Evolutionary conservation across 2,113 vertebrate genomes (phyloP).

Genomic region (Heterotis niloticus): DNA sequence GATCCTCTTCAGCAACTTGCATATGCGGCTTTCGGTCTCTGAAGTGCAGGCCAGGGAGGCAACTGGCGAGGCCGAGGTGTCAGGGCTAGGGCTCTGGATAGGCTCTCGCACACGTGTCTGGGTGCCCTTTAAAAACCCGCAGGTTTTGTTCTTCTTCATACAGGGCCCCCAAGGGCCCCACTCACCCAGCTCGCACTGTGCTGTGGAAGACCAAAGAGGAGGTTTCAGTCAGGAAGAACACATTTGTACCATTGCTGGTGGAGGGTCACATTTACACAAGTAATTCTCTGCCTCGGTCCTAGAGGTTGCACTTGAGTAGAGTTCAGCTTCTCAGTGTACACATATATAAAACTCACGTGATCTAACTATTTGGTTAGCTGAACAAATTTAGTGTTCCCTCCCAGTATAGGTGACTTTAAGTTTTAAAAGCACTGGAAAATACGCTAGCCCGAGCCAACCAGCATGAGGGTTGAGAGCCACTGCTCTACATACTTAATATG

Average conservation of each 20-base stretch:
- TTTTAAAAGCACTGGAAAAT: background rate
- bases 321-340: no score
- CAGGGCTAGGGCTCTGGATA: conserved; percentile 60
- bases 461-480: background rate
- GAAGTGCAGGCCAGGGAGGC: conserved; percentile 65
- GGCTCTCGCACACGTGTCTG: conserved; percentile 76
- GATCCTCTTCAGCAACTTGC: conserved; percentile 66
- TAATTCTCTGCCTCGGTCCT: no score
- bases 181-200: conserved; percentile 86
- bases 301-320: no score
- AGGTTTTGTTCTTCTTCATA: conserved; percentile 86
- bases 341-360: no score
- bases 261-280: no score
- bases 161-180: conserved; percentile 90
- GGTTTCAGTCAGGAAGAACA: background rate
- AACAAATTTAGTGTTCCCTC: no score
- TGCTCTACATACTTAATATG: background rate
- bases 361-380: no score
- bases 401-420: no score
- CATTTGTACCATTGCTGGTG: no score
- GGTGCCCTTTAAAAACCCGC: conserved; percentile 87
- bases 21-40: conserved; percentile 76
- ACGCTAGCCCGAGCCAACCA: background rate
- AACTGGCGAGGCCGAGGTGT: conserved; percentile 44
- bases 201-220: conserved; percentile 48